These are phyloP conservation scores for Abramis brama DNA, from an alignment of 2,113 vertebrate genomes.

Conservation along the genomic window DNA sequence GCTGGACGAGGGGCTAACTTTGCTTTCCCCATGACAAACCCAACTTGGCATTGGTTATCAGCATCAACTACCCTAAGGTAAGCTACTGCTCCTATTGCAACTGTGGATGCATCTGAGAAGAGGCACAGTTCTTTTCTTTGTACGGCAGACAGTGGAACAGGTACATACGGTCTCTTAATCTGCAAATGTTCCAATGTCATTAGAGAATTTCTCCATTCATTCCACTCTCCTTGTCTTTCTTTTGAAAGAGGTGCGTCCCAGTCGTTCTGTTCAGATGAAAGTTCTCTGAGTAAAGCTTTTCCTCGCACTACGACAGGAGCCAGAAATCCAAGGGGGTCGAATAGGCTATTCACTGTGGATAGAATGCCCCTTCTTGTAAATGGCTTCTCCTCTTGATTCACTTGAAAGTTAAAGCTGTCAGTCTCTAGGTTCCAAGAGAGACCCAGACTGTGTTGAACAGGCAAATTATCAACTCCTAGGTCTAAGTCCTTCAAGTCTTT, in stretches of 20 bases:
- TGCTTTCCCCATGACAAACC: slow-evolving; percentile 44
- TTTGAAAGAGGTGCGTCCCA: neutral
- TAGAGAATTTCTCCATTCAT: slow-evolving; percentile 35
- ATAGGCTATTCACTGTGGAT: no score
- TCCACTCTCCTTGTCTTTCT: slow-evolving; percentile 24
- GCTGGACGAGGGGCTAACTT: slow-evolving; percentile 42
- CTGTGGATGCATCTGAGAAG: slow-evolving; percentile 36
- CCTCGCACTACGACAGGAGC: no score
- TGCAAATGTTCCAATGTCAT: neutral
- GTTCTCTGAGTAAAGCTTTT: no score
- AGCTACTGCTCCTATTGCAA: slow-evolving; percentile 17
- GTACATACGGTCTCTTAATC: neutral
- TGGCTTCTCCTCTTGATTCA: no score
- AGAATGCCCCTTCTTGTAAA: no score
- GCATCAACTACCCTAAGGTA: slow-evolving; percentile 3
- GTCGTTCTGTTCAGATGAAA: no score
- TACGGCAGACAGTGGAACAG: neutral
- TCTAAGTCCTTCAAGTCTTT: no score
- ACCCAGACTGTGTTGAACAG: no score
- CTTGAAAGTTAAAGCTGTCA: no score
- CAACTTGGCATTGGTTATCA: slow-evolving; percentile 26
- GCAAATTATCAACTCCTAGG: no score
- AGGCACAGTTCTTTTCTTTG: slow-evolving; percentile 21
- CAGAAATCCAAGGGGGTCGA: no score
- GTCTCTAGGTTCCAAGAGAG: no score